Base-by-base conservation (phyloP, 2,113 vertebrate species). In the Centrocercus urophasianus region DNA sequence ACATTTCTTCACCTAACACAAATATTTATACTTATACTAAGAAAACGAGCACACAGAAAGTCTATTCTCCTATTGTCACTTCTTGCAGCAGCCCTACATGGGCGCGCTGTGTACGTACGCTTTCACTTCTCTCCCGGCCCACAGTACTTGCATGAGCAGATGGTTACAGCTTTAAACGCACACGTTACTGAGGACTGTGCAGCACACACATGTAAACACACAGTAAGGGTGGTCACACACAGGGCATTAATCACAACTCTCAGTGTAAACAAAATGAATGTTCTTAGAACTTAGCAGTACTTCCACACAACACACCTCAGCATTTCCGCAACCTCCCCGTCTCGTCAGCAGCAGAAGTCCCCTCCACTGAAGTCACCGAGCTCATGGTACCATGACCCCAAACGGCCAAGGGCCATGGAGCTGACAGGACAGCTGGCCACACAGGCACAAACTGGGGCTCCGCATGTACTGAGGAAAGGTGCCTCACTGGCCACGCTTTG, bases 121-220 rank as follows among this genome's bases (percentile, higher is more conserved):
- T 91, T 94, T 95, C 90, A 86, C 90, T 94, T 94, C 83, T 93
- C 83, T 64, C 65, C 45, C 72, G 73, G 59, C 36, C 85, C 78
- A 64, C 83, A 88, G 83, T 94, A 92, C 83, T 88, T 52, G 83
- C 52, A 69, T 6, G 42, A 88, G 82, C 59, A 83, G 56, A 81
- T 57, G 47, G 63, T 90, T 27, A 20, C 17, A 19, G 32, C 77
- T 72, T 72, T 67, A 71, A 75, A 47, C 8, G 69, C 1, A 52
- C 65, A 4, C 47, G 22, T 61, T 57, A 78, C 14, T 36, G 60
- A 59, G 78, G 25, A 28, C 88, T 60, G 2, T 9, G 22, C 67
- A 48, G 36, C 1, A 54, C 0, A 0, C 50, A 64, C 5, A 27
- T 2, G 3, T 66, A 34, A 69, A 43, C 47, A 14, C 80, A 57